Percentiles rank a stretch among this genome's conserved stretches.
phyloP scores from a whole-genome alignment of 2,113 vertebrate species.

The Zosterops borbonicus region DNA sequence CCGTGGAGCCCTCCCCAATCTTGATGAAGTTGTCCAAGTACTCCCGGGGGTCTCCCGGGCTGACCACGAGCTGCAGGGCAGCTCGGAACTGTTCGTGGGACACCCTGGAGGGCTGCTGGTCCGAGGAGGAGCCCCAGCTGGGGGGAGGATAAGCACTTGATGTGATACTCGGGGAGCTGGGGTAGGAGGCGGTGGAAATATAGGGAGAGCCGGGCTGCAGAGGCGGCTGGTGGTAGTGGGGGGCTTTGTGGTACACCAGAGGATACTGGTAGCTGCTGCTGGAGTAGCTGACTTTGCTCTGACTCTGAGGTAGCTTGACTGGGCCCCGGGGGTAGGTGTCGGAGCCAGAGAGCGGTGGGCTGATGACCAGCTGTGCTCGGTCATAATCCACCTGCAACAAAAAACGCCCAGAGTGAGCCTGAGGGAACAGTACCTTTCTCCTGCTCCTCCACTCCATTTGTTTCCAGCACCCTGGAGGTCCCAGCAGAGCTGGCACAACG shows the following conservation, averaged over 20 bases:
- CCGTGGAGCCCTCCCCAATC: slow-evolving; percentile 96
- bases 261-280: slow-evolving; percentile 87
- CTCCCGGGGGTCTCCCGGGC: slow-evolving; percentile 94
- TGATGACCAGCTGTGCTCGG: slow-evolving; percentile 84
- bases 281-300: slow-evolving; percentile 86
- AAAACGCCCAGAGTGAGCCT: background rate
- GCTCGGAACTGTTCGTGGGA: slow-evolving; percentile 98
- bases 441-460: fast-evolving
- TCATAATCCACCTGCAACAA: slow-evolving; percentile 88
- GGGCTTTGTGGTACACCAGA: slow-evolving; percentile 85
- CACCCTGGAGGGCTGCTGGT: slow-evolving; percentile 92
- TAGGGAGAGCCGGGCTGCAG: slow-evolving; percentile 90
- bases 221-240: slow-evolving; percentile 86
- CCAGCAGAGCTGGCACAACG: fast-evolving
- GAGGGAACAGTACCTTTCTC: background rate
- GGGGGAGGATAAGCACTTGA: slow-evolving; percentile 91
- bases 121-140: slow-evolving; percentile 93
- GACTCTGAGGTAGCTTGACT: slow-evolving; percentile 94
- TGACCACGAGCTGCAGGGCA: slow-evolving; percentile 95
- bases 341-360: slow-evolving; percentile 83
- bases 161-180: slow-evolving; percentile 89
- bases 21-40: slow-evolving; percentile 98
- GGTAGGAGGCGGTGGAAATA: slow-evolving; percentile 90
- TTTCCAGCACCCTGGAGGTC: fast-evolving
- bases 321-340: slow-evolving; percentile 92